These are phyloP conservation scores for Ooceraea biroi DNA, from an alignment of 1,140 invertebrate genomes.

Conservation along the genomic window DNA sequence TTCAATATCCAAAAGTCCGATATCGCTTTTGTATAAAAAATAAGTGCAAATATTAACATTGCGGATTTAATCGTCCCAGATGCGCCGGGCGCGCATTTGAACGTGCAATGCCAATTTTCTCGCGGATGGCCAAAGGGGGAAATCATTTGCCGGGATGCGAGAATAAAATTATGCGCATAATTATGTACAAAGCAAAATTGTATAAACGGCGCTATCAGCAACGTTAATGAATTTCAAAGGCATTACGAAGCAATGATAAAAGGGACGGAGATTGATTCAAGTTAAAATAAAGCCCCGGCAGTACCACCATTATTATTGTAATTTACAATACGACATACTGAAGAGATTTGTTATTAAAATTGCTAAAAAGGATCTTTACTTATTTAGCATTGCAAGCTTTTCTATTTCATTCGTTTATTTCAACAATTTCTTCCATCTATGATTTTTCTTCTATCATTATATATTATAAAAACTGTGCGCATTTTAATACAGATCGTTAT, in stretches of 20 bases:
- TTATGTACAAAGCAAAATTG: constrained; percentile 43
- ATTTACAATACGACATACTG: no score
- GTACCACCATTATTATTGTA: not conserved
- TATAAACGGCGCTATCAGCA: constrained; percentile 2
- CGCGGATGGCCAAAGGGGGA: not conserved
- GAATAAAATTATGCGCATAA: constrained; percentile 33
- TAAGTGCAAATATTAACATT: constrained; percentile 47
- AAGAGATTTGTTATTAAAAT: no score
- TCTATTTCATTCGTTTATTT: no score
- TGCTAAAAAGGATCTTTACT: no score
- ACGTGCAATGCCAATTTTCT: constrained; percentile 15
- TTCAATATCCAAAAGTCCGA: constrained; percentile 37
- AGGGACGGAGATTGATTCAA: not conserved
- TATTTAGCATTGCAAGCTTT: no score
- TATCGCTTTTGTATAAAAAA: constrained; percentile 34
- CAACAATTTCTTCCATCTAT: no score
- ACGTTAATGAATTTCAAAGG: constrained; percentile 5
- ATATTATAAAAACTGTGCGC: no score
- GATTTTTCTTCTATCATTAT: no score
- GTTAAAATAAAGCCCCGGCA: not conserved
- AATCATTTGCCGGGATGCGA: not conserved
- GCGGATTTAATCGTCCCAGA: constrained; percentile 32
- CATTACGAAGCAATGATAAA: not conserved
- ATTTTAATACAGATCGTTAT: no score
- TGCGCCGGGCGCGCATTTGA: not conserved